Evolutionary conservation across 2,888 invertebrate genomes (phyloP).

Genomic region (Nymphalis urticae): DNA sequence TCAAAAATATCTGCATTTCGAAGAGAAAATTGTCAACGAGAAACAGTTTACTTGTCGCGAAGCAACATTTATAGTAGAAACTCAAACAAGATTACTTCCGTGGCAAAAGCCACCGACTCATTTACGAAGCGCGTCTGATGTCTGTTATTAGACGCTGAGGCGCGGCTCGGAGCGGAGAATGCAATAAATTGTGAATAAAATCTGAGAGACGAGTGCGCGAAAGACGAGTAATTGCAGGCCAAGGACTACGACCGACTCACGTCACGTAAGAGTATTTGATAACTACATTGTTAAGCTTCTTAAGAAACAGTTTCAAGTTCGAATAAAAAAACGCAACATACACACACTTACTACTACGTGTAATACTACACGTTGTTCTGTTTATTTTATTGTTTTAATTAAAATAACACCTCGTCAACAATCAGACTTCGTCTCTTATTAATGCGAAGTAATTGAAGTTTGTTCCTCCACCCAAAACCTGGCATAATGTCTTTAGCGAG

Average conservation of each 20-base stretch:
- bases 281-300: not conserved
- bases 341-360: no score
- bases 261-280: not conserved
- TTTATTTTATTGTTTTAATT: no score
- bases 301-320: not conserved
- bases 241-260: not conserved
- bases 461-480: no score
- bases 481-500: no score
- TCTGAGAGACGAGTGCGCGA: conserved; percentile 3
- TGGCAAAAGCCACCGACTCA: conserved; percentile 15
- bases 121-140: conserved; percentile 13
- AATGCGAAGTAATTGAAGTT: no score
- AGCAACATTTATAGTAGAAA: not conserved
- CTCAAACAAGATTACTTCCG: conserved; percentile 20
- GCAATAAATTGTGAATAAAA: conserved; percentile 22
- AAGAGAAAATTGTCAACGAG: conserved; percentile 1
- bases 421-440: no score
- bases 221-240: conserved; percentile 1
- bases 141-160: not conserved
- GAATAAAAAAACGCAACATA: no score
- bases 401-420: no score
- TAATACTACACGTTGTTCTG: no score
- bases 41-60: not conserved
- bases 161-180: conserved; percentile 5
- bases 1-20: conserved; percentile 3